Evolutionary conservation across 2,888 invertebrate genomes (phyloP).

Genomic region (Hololepta plana): DNA sequence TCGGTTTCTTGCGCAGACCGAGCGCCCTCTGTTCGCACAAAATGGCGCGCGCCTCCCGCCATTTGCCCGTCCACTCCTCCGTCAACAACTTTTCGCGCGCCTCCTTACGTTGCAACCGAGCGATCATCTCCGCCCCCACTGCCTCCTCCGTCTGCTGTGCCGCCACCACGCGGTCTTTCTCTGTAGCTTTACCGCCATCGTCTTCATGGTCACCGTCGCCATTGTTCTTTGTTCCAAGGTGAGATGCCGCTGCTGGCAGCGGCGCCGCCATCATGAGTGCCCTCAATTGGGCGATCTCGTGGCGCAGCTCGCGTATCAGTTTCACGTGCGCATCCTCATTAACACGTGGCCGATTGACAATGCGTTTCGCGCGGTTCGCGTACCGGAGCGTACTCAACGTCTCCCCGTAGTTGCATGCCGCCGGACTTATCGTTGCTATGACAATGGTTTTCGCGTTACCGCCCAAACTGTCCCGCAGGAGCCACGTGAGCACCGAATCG

Average conservation of each 20-base stretch:
- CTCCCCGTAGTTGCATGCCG: conserved; percentile 69
- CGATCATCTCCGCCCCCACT: conserved; percentile 57
- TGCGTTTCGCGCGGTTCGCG: conserved; percentile 79
- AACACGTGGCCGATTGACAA: conserved; percentile 78
- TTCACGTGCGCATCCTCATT: conserved; percentile 83
- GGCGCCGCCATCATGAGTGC: conserved; percentile 52
- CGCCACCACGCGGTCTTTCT: not conserved
- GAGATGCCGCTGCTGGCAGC: too few species aligned
- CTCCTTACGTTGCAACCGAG: conserved; percentile 76
- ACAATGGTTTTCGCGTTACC: conserved; percentile 85
- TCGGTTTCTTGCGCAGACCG: conserved; percentile 70
- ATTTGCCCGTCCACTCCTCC: conserved; percentile 86
- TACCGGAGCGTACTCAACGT: conserved; percentile 72
- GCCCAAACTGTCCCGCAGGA: conserved; percentile 73
- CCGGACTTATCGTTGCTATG: conserved; percentile 59
- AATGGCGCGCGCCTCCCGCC: conserved; percentile 80
- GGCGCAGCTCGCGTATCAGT: conserved; percentile 65
- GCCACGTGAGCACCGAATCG: conserved; percentile 76
- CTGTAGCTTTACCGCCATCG: conserved; percentile 32
- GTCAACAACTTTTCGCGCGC: conserved; percentile 77
- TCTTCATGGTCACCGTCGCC: too few species aligned
- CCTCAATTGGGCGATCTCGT: conserved; percentile 69
- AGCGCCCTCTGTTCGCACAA: conserved; percentile 74
- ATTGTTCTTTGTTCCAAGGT: too few species aligned
- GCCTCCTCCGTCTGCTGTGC: conserved; percentile 15